A percentile compares a stretch with the other conserved stretches of the same genome.
Evolutionary conservation across 2,888 invertebrate species (phyloP).

Genomic region (Agrochola lychnidis): DNA sequence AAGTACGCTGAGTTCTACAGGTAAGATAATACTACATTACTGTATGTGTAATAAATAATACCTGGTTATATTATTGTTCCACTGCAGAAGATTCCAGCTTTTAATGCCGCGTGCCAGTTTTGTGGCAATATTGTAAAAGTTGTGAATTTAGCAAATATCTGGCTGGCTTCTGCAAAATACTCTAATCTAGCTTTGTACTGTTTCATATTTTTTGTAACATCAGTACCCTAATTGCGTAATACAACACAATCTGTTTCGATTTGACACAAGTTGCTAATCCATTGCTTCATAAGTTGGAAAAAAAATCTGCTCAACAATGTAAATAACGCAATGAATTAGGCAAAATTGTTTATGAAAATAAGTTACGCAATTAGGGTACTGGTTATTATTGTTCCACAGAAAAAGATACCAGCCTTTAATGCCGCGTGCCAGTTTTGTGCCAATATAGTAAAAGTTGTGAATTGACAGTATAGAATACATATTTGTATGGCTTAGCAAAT

Average conservation of each 20-base stretch:
- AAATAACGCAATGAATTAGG: too few relatives aligned
- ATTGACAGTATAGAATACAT: neutral
- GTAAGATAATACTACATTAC: constrained; percentile 82
- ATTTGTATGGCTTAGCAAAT: neutral
- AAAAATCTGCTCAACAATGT: too few relatives aligned
- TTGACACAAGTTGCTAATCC: too few relatives aligned
- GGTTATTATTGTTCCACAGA: too few relatives aligned
- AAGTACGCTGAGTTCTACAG: constrained; percentile 95
- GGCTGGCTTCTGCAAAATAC: neutral
- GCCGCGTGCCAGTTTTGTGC: neutral
- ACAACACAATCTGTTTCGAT: too few relatives aligned
- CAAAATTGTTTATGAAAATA: too few relatives aligned
- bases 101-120: neutral
- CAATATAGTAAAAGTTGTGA: neutral
- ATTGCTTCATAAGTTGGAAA: too few relatives aligned
- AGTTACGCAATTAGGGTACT: too few relatives aligned
- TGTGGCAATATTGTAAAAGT: neutral
- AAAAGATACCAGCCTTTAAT: neutral
- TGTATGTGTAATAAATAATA: neutral
- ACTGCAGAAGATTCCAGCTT: neutral
- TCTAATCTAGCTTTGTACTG: neutral
- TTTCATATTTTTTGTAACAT: neutral
- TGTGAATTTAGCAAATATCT: neutral
- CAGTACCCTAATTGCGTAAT: too few relatives aligned
- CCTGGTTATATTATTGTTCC: too few relatives aligned